Evolutionary conservation across 2,888 invertebrate species (phyloP), one percentile per base, ranked within the genome.

Genomic region (Periphyllus acericola): DNA sequence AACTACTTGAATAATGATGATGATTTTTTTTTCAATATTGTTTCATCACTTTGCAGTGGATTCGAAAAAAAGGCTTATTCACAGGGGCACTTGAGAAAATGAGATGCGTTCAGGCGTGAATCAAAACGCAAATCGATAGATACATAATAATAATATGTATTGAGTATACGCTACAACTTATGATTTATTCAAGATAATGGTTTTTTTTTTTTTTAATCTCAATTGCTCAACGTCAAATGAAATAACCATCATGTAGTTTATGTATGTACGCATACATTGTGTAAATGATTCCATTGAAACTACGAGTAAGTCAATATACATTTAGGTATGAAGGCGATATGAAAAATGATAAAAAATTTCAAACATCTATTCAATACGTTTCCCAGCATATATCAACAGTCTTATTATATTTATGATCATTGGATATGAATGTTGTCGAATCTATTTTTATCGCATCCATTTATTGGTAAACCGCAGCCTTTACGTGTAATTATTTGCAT

Each of bases 91-190:
- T 72, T 52, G 34, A 72, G 34, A 72, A 83, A 83, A 83, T 55
- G 72, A 72, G 34, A 83, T 83, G 72, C 83, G 34, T 72, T 72
- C 72, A 55, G 72, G 83, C 72, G 52, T 55, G 34, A 72, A 72
- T 83, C 83, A 55, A 72, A 72, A 34, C 52, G 52, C n/a, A 34
- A 83, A 72, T 83, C 55, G 46, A 82, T 82, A 72, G 52, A 72
- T 72, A 52, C 34, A 34, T 52, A 46, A 46, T 21, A n/a, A 71
- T 52, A 32, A 32, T 34, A 4, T n/a, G 14, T 32, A 19, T n/a
- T 8, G 46, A 14, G n/a, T 46, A 3, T 46, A 52, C 68, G 52
- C 25, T 52, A 34, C n/a, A 34, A 83, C 19, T 83, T 52, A 34
- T 17, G 52, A 72, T 83, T 72, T 72, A 72, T 72, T 55, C 34